Evolutionary conservation across 2,113 vertebrate species (phyloP).

Genomic region (Lathamus discolor): DNA sequence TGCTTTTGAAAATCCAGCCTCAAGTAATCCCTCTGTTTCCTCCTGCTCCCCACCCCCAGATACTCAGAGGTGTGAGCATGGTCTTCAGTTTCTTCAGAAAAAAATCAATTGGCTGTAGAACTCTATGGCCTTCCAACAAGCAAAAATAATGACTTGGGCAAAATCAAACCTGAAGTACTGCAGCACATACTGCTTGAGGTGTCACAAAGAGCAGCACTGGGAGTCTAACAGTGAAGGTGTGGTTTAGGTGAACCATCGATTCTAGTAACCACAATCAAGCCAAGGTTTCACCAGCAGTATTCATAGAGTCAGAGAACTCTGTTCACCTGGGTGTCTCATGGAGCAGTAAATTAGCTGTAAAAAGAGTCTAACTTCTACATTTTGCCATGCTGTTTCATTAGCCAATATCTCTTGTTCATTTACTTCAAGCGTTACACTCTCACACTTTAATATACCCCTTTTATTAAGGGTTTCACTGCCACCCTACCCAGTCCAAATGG

Average conservation of each 20-base stretch:
- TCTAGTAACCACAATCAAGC: neutral
- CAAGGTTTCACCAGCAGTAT: neutral
- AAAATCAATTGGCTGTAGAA: neutral
- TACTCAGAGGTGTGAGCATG: neutral
- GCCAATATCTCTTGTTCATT: neutral
- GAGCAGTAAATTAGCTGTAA: neutral
- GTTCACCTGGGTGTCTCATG: neutral
- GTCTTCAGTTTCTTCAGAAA: neutral
- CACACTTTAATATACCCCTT: neutral
- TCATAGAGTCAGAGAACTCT: neutral
- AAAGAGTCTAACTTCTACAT: neutral
- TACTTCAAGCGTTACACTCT: neutral
- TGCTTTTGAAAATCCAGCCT: neutral
- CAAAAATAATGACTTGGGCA: neutral
- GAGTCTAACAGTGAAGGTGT: rapidly evolving
- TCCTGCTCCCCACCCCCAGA: rapidly evolving
- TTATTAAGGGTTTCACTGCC: neutral
- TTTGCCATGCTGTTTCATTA: neutral
- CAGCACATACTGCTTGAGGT: rapidly evolving
- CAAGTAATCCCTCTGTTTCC: neutral
- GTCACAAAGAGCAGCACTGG: neutral
- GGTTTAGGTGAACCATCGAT: neutral
- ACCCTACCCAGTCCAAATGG: neutral
- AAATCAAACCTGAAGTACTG: neutral
- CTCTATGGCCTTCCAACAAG: neutral